A percentile compares a stretch with the other conserved stretches of the same genome.
Conservation (phyloP, 2,113 vertebrate genomes). For the Periophthalmus modestus region DNA sequence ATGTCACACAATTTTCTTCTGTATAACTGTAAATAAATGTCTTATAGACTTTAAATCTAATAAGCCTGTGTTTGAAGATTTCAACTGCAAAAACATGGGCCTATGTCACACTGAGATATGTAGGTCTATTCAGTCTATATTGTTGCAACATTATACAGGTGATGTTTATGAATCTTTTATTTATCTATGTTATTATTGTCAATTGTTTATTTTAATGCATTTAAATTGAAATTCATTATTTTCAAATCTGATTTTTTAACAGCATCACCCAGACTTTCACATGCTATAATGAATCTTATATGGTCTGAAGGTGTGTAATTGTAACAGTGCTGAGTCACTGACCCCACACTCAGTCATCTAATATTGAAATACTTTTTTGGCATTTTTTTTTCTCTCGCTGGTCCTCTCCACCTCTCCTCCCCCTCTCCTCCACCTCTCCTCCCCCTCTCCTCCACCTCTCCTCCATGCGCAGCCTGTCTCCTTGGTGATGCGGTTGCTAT, state of each 20-base stretch:
- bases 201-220: no score
- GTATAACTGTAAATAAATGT: conserved; percentile 44
- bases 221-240: no score
- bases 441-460: conserved; percentile 66
- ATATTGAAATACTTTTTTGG: background rate
- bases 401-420: conserved; percentile 66
- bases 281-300: background rate
- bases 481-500: conserved; percentile 72
- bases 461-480: conserved; percentile 74
- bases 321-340: background rate
- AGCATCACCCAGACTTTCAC: no score
- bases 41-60: background rate
- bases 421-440: no score
- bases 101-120: no score
- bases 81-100: no score
- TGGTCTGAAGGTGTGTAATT: background rate
- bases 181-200: no score
- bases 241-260: no score
- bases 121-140: no score
- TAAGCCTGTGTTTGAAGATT: no score
- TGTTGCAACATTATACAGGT: no score
- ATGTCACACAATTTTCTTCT: background rate
- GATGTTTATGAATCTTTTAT: no score
- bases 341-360: background rate
- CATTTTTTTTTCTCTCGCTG: background rate